Evolutionary conservation across 2,113 vertebrate species (phyloP).

Genomic region (Nymphicus hollandicus): DNA sequence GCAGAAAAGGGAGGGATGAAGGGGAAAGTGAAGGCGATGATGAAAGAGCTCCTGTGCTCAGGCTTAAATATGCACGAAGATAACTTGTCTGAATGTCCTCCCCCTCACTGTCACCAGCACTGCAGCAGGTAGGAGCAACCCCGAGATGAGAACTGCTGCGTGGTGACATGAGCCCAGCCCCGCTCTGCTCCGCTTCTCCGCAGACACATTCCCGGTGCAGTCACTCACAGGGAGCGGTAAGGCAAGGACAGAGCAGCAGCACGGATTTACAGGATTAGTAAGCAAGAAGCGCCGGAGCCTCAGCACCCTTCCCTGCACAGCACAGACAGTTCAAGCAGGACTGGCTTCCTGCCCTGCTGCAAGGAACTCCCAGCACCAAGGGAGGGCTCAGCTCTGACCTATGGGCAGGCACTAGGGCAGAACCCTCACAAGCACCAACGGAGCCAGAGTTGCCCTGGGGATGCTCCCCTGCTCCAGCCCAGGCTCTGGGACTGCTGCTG

Average conservation of each 20-base stretch:
- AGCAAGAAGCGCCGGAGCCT: not conserved
- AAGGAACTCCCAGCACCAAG: not conserved
- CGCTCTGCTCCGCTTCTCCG: not conserved
- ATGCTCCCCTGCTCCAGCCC: not conserved
- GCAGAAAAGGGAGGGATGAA: not conserved
- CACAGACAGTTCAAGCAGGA: not conserved
- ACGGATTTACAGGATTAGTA: not conserved
- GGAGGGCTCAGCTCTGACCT: not conserved
- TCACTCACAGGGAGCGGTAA: not conserved
- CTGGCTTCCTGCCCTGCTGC: not conserved
- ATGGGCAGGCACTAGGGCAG: not conserved
- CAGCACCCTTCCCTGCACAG: not conserved
- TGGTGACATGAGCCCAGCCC: not conserved
- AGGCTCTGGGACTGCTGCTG: not conserved
- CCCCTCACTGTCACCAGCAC: not conserved
- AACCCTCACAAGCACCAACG: not conserved
- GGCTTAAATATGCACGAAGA: not conserved
- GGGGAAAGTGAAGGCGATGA: rapidly evolving
- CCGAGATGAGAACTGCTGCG: not conserved
- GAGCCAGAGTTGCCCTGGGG: not conserved
- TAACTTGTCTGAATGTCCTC: not conserved
- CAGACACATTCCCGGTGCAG: not conserved
- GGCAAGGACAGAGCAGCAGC: not conserved
- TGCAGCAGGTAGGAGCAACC: not conserved
- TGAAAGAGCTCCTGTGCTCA: not conserved